Evolutionary conservation across 2,113 vertebrate species (phyloP).

Genomic region (Typhlomys cinereus): DNA sequence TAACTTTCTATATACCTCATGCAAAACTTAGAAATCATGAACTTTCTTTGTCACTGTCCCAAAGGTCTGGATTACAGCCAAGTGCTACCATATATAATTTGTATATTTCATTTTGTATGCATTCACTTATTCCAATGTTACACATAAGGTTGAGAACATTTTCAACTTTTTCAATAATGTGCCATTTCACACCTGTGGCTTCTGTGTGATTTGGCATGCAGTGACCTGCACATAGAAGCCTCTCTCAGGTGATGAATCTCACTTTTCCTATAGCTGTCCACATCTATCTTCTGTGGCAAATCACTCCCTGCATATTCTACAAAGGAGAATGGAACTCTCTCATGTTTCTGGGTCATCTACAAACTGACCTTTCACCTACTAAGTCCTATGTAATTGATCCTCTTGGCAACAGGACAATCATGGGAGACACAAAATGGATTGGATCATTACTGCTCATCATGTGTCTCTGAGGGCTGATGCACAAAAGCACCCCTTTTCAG

Average conservation of each 20-base stretch:
- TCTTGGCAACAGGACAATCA: background rate
- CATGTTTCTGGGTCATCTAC: background rate
- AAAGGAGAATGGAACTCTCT: background rate
- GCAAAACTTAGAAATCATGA: background rate
- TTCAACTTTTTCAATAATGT: background rate
- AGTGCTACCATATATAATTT: background rate
- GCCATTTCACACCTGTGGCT: background rate
- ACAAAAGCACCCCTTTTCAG: background rate
- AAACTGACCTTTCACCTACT: background rate
- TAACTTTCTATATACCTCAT: background rate
- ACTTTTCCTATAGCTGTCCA: background rate
- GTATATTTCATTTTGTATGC: background rate
- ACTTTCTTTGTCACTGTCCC: background rate
- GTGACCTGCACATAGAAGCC: background rate
- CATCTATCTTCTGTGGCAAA: background rate
- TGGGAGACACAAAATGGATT: background rate
- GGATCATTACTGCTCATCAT: too few species aligned
- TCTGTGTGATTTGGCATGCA: background rate
- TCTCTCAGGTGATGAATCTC: background rate
- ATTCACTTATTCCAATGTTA: slow-evolving; percentile 1
- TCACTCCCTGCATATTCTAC: background rate
- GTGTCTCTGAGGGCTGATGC: background rate
- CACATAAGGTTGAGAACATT: background rate
- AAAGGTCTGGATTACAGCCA: background rate
- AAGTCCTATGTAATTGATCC: background rate